These are phyloP conservation scores for Dolomedes plantarius DNA, from an alignment of 2,888 invertebrate species.

Conservation along the genomic window DNA sequence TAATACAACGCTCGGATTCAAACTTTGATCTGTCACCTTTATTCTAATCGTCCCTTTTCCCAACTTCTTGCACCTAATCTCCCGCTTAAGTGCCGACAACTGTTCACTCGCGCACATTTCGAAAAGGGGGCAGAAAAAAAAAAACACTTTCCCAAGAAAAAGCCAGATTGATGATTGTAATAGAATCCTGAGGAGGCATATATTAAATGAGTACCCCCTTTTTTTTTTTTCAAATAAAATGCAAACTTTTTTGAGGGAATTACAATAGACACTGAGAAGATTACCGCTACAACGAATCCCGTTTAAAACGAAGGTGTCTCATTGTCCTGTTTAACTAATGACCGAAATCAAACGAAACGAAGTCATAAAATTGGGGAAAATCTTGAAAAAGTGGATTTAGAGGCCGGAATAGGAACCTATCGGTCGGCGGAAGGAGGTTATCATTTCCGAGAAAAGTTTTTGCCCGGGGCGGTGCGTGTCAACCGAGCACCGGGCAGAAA, in stretches of 20 bases:
- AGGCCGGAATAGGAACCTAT: not conserved
- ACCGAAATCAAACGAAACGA: not conserved
- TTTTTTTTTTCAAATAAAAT: not conserved
- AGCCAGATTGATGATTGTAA: not conserved
- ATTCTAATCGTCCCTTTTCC: not conserved
- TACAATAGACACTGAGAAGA: not conserved
- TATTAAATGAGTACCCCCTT: too few species aligned
- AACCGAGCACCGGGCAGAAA: not conserved
- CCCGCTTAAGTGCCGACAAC: too few species aligned
- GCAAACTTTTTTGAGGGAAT: not conserved
- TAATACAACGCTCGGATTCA: not conserved
- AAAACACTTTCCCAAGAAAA: not conserved
- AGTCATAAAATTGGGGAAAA: not conserved
- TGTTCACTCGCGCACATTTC: too few species aligned
- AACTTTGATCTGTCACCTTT: not conserved
- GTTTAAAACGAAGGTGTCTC: not conserved
- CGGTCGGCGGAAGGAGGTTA: not conserved
- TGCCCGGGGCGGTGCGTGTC: not conserved
- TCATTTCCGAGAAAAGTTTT: not conserved
- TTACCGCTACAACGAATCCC: not conserved
- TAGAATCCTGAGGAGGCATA: not conserved
- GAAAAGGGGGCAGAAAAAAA: not conserved
- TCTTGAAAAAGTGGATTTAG: not conserved
- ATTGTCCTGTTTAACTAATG: constrained; percentile 16
- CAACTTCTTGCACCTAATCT: not conserved